These are phyloP conservation scores for Takifugu bimaculatus DNA, from an alignment of 2,113 vertebrate genomes.

Conservation along the genomic window DNA sequence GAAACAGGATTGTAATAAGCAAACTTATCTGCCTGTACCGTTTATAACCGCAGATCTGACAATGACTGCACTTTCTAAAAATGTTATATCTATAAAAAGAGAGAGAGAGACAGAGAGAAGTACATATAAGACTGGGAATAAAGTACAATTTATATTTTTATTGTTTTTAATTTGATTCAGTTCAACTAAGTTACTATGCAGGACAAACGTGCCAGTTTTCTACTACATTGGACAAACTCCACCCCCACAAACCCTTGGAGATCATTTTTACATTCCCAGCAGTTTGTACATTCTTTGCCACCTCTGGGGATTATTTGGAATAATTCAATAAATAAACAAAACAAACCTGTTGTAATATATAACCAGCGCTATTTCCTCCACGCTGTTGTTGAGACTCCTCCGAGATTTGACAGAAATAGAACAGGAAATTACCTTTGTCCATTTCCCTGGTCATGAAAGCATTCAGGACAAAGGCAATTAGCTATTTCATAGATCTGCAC, in stretches of 20 bases:
- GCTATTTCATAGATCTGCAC: conserved; percentile 61
- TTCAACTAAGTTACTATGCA: no score
- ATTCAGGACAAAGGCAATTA: conserved; percentile 68
- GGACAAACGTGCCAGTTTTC: no score
- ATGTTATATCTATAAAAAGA: no score
- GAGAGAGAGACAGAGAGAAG: no score
- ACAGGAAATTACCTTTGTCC: conserved; percentile 61
- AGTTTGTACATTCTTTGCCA: conserved; percentile 43
- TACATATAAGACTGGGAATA: no score
- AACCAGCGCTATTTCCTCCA: conserved; percentile 26
- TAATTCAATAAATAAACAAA: conserved; percentile 50
- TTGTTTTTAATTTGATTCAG: no score
- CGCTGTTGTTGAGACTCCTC: conserved; percentile 16
- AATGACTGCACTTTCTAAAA: no score
- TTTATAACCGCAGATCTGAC: not conserved
- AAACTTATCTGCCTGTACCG: not conserved
- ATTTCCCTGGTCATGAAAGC: conserved; percentile 52
- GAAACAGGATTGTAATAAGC: not conserved
- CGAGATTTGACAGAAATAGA: conserved; percentile 30
- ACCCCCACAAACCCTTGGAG: conserved; percentile 17
- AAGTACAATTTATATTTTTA: no score
- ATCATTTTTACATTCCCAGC: conserved; percentile 50
- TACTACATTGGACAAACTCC: conserved; percentile 26
- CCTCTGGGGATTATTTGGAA: conserved; percentile 21
- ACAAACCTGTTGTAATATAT: conserved; percentile 27